phyloP scores from a whole-genome alignment of 2,113 vertebrate species.

The Melanostigma gelatinosum region DNA sequence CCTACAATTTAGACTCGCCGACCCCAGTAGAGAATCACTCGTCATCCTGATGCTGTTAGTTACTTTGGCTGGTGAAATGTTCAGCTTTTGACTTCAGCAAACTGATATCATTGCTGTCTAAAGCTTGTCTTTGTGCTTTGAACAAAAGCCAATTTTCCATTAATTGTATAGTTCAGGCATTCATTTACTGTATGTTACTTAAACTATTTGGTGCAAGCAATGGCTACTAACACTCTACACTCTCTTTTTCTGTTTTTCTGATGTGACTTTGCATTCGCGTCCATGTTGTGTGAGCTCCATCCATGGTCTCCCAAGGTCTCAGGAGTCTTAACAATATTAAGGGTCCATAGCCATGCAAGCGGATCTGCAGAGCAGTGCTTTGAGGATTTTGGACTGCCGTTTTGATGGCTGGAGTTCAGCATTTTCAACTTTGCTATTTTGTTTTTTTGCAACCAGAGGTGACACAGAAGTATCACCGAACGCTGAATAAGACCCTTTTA shows the following conservation, averaged over 20 bases:
- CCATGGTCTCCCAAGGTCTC: not conserved
- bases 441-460: too few species aligned
- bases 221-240: not conserved
- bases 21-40: constrained; percentile 51
- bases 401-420: too few species aligned
- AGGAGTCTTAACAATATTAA: not conserved
- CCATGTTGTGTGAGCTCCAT: constrained; percentile 5
- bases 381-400: too few species aligned
- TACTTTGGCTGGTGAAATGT: constrained; percentile 7
- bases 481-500: too few species aligned
- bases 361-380: not conserved
- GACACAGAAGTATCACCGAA: too few species aligned
- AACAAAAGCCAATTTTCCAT: constrained; percentile 7
- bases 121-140: constrained; percentile 1
- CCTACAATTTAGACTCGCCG: constrained; percentile 44
- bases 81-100: not conserved
- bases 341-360: too few species aligned
- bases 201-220: not conserved
- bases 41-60: constrained; percentile 22
- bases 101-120: constrained; percentile 11
- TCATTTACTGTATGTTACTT: not conserved
- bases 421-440: too few species aligned
- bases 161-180: not conserved
- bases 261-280: constrained; percentile 3
- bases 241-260: not conserved